Evolutionary conservation across 2,888 invertebrate species (phyloP).

Genomic region (Tryphoninae sp.): DNA sequence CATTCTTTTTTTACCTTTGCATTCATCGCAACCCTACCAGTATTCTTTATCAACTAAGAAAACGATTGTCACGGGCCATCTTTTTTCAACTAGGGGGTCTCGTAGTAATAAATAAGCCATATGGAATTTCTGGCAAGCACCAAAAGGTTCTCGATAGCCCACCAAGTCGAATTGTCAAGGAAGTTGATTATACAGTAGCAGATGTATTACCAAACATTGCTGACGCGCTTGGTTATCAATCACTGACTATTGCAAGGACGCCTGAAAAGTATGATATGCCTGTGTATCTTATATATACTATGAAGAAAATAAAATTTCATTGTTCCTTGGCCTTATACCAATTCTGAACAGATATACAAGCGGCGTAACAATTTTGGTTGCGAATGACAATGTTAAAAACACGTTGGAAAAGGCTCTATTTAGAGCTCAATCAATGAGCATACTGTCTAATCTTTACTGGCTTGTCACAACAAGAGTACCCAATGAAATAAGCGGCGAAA

Average conservation of each 20-base stretch:
- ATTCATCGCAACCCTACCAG: neutral
- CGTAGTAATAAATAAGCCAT: constrained; percentile 77
- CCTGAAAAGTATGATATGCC: constrained; percentile 68
- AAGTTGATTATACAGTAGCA: constrained; percentile 64
- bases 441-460: constrained; percentile 68
- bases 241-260: constrained; percentile 60
- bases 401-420: constrained; percentile 55
- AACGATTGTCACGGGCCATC: neutral
- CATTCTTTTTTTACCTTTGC: neutral
- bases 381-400: constrained; percentile 34
- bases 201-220: constrained; percentile 69
- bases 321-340: neutral
- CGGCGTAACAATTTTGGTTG: constrained; percentile 69
- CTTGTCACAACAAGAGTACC: constrained; percentile 65
- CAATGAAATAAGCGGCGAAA: constrained; percentile 59
- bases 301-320: neutral
- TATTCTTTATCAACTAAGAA: too few species aligned
- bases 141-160: too few species aligned
- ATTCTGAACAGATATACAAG: constrained; percentile 66
- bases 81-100: constrained; percentile 71
- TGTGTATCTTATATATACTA: neutral
- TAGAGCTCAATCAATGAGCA: constrained; percentile 43
- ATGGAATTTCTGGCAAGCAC: constrained; percentile 71
- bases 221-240: constrained; percentile 63
- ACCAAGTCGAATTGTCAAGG: constrained; percentile 55